Evolutionary conservation across 2,888 invertebrate species (phyloP), one percentile per base, ranked within the genome.

Genomic region (Ethmia dodecea): DNA sequence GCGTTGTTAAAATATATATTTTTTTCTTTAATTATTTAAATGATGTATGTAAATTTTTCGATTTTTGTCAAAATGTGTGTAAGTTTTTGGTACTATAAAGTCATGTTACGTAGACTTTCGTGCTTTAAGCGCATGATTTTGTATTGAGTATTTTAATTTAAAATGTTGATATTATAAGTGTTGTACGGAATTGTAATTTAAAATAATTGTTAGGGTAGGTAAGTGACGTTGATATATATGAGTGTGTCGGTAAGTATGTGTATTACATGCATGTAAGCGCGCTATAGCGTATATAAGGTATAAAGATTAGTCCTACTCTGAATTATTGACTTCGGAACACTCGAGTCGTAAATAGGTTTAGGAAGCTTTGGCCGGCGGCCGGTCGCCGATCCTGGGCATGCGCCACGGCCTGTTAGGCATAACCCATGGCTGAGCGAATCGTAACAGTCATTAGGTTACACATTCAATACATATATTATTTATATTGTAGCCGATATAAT

Each of bases 81-180:
- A 53, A 53, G 61, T 59, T 55, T 22, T 58, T 60, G 50, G 54
- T 31, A 13, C 29, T 29, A 52, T 55, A 61, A 53, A 57, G 52
- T 57, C 49, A 59, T 65, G 66, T 76, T 76, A 58, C 64, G 65
- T 64, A 64, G 61, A 68, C 22, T 62, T 67, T 72, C 67, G 81
- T 78, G 83, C 83, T 83, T 55, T 72, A 69, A 83, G 84, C 80
- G 78, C 72, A 77, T 76, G 70, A 69, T 69, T 76, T 71, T 73
- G 63, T 75, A 71, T 68, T 60, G 60, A 65, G 60, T 75, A 75
- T 71, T 71, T 71, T 71, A 61, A 54, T 71, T 70, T 59, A 67
- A 53, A 65, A 69, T 69, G 69, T 70, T 71, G 59, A 61, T 68
- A 65, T 65, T 65, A 48, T 59, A 59, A 66, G 63, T 67, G 67